Base-by-base conservation (phyloP, 2,113 vertebrate species). In the Muntiacus muntjak region DNA sequence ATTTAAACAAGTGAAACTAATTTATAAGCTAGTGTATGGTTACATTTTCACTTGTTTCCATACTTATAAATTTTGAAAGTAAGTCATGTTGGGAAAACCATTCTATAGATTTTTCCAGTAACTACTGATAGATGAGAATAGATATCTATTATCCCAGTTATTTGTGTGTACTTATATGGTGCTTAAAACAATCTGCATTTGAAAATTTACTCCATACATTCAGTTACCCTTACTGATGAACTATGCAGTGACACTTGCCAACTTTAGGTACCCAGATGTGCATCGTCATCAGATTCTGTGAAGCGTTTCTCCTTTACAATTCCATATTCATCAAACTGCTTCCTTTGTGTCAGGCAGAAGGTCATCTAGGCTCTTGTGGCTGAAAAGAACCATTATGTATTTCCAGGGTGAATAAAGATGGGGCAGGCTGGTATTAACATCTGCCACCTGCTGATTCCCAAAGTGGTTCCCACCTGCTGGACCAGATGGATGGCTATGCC, bases 141-240 rank as follows among this genome's bases (percentile, higher is more conserved):
- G 45, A 30, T 74, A n/a, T 60, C 52, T 89, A 1, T 96, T 82
- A 87, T 5, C 50, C 57, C 50, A 93, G 15, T 86, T 96, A 71
- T 58, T 52, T 55, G 9, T 57, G n/a, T 76, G 40, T 50, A 89
- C 16, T 94, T 28, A 57, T 87, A 54, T 0, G 62, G 45, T 95
- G 94, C 87, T 96, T 98, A 95, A 79, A 98, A 98, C 98, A 99
- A 98, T 99, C 99, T 99, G 99, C 98, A 99, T 99, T 98, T 99
- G 99, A 99, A 98, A 99, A 98, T 96, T 94, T 98, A 95, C 64
- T 84, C 50, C 96, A 94, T 95, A 47, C 90, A 54, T 33, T 91
- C 79, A 93, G 47, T 97, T 96, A 91, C 62, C 89, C 88, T 79
- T 92, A 78, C 23, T 71, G 30, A 57, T 57, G 57, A 88, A 74